Conservation (phyloP, 2,797 vertebrate genomes). For the Miichthys miiuy region DNA sequence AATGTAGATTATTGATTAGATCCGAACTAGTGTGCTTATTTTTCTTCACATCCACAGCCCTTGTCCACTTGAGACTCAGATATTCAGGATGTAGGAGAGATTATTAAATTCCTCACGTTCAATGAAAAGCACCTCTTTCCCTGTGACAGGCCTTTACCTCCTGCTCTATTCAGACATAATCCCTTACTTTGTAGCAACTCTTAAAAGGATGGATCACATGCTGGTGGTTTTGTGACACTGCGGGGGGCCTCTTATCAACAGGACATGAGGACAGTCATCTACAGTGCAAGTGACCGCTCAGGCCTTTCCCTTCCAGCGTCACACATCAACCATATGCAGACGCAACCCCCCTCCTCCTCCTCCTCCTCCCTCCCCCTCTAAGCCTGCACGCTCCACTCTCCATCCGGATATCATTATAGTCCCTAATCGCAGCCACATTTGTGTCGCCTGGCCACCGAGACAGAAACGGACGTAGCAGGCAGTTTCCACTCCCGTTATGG, state of each 20-base stretch:
- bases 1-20: not conserved
- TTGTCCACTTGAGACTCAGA: constrained; percentile 31
- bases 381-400: constrained; percentile 77
- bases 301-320: constrained; percentile 36
- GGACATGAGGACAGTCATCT: constrained; percentile 64
- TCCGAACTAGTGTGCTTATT: not conserved
- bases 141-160: constrained; percentile 62
- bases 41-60: not conserved
- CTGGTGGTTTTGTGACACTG: constrained; percentile 59
- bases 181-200: constrained; percentile 59
- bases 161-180: constrained; percentile 71
- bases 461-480: constrained; percentile 73
- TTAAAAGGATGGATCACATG: constrained; percentile 68
- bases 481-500: constrained; percentile 90
- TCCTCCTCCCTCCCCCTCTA: constrained; percentile 18
- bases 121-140: constrained; percentile 59
- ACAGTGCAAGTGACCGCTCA: constrained; percentile 69
- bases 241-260: constrained; percentile 57
- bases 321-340: constrained; percentile 45
- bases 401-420: constrained; percentile 83
- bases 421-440: constrained; percentile 77
- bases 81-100: constrained; percentile 64
- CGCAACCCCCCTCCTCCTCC: not conserved
- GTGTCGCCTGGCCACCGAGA: constrained; percentile 77
- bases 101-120: constrained; percentile 73